These are phyloP conservation scores for Rhizoglyphus robini DNA, from an alignment of 1,140 invertebrate species.

Conservation along the genomic window DNA sequence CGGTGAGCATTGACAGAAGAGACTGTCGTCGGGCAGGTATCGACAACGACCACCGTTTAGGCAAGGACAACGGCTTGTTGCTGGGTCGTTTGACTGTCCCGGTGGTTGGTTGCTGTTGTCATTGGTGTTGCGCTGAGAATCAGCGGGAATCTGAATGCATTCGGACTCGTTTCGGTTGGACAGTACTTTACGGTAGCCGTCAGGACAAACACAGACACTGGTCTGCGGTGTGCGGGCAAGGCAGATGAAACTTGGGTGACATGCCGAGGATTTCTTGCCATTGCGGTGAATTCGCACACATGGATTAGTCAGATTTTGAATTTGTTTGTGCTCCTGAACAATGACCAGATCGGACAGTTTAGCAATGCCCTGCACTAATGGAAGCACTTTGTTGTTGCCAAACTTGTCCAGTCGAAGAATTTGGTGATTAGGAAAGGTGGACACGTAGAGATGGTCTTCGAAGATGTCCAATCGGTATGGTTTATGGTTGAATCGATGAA, in stretches of 20 bases:
- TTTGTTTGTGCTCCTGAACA: conserved; percentile 50
- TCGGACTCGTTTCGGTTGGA: conserved; percentile 5
- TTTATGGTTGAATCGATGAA: conserved; percentile 32
- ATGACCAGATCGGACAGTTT: conserved; percentile 50
- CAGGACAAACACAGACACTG: conserved; percentile 48
- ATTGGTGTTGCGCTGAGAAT: conserved; percentile 14
- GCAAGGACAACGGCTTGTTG: conserved; percentile 19
- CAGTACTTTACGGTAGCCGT: conserved; percentile 38
- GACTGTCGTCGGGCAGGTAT: conserved; percentile 32
- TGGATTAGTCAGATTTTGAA: conserved; percentile 34
- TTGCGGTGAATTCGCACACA: conserved; percentile 31
- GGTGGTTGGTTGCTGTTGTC: not conserved
- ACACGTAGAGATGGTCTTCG: conserved; percentile 53
- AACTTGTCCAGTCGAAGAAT: conserved; percentile 57
- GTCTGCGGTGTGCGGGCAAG: conserved; percentile 26
- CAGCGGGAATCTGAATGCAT: conserved; percentile 21
- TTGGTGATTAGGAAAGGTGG: conserved; percentile 46
- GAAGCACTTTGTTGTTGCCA: conserved; percentile 41
- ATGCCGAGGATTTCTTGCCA: not conserved
- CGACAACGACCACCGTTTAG: conserved; percentile 43
- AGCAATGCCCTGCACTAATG: conserved; percentile 41
- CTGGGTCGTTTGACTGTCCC: not conserved
- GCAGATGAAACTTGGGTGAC: conserved; percentile 26
- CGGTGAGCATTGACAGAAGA: conserved; percentile 38
- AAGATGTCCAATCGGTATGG: conserved; percentile 58